Evolutionary conservation across 35 echinoderm and acorn worm genomes (phyloP), one percentile per base, ranked within the genome.

Genomic region (Acanthaster planci): DNA sequence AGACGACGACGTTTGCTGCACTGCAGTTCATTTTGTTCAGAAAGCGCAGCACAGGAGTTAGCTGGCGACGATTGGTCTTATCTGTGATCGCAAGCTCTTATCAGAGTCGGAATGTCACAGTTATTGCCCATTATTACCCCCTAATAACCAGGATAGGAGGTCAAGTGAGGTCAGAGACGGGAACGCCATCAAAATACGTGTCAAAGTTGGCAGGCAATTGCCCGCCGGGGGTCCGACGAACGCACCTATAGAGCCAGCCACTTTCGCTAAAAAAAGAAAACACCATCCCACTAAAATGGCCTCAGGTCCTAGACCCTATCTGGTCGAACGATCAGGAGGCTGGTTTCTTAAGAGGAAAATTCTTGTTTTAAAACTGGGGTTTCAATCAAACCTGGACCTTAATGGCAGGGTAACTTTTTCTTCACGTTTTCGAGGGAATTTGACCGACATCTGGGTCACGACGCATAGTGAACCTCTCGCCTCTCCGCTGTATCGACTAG

Each of bases 51-150:
- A 72, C 26, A 35, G 26, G 15, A 72, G 26, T 72, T 26, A n/a
- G 18, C 30, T 29, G 64, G 64, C 64, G 64, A 72, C 64, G 64
- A 72, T 26, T 27, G 64, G 19, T 72, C 64, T 72, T 72, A 72
- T 72, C 64, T 72, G 26, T 72, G 30, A 72, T 72, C 64, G 64
- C 34, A 72, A 21, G 34, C 64, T 34, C 64, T 72, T 72, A 72
- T 72, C 64, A 72, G 64, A 14, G 19, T 4, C 10, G 34, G 64
- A 72, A 72, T 72, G 64, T 72, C 64, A 72, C 64, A 72, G 64
- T 72, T 72, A 72, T 72, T 72, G 64, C 22, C 64, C 34, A 72
- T 72, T 72, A 72, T 72, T 72, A 72, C 64, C 30, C 19, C 22
- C 64, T 72, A 26, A 72, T 31, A 72, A 72, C 64, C 21, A 72